phyloP scores from a whole-genome alignment of 2,797 vertebrate genomes.

The Coregonus sp. region DNA sequence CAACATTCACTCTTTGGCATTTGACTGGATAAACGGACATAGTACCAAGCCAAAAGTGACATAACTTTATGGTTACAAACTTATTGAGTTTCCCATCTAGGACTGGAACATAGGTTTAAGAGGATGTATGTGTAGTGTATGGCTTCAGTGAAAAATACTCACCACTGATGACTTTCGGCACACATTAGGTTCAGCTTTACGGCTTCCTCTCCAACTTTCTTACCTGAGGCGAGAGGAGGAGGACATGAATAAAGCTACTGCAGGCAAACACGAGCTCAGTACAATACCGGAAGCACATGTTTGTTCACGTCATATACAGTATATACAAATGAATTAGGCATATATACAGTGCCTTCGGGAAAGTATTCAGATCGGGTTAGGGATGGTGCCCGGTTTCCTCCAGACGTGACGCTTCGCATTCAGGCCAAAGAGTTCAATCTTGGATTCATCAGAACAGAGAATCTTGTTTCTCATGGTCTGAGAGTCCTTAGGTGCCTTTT shows the following conservation, averaged over 20 bases:
- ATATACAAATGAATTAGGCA: background rate
- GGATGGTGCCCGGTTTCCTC: too few relatives aligned
- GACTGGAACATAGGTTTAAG: background rate
- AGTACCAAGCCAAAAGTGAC: background rate
- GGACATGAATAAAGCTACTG: background rate
- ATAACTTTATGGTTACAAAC: background rate
- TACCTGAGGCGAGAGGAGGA: slow-evolving; percentile 75
- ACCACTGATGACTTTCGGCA: slow-evolving; percentile 94
- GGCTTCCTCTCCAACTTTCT: slow-evolving; percentile 83
- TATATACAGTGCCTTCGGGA: too few relatives aligned
- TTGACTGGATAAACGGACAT: background rate
- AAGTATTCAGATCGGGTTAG: too few relatives aligned
- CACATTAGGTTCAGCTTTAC: slow-evolving; percentile 82
- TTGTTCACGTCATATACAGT: slow-evolving; percentile 20
- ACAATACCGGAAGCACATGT: slow-evolving; percentile 14
- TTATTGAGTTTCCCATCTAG: background rate
- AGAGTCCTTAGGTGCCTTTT: too few relatives aligned
- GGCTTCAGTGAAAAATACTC: slow-evolving; percentile 56
- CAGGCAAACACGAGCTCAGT: slow-evolving; percentile 28
- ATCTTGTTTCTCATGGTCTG: too few relatives aligned
- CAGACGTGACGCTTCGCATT: too few relatives aligned
- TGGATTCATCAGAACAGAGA: too few relatives aligned
- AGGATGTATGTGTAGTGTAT: background rate
- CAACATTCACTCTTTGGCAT: background rate
- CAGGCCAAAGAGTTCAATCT: too few relatives aligned